Conservation (phyloP, 2,888 invertebrate species). For the Agonopterix subpropinquella region DNA sequence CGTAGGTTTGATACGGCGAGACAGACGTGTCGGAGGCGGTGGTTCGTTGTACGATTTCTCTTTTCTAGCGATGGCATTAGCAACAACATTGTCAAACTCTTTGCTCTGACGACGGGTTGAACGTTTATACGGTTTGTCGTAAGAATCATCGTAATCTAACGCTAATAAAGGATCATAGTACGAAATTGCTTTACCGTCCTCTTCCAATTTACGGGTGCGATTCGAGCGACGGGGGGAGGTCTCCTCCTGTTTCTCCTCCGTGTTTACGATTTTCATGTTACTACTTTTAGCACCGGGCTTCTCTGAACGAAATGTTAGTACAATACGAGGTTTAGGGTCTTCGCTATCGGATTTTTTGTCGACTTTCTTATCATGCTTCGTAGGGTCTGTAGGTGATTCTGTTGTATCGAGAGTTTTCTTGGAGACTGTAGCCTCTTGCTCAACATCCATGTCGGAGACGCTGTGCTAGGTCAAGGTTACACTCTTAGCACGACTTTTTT, state of each 20-base stretch:
- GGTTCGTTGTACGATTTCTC: conserved; percentile 80
- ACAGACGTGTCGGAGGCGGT: conserved; percentile 42
- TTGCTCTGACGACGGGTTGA: conserved; percentile 79
- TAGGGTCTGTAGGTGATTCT: conserved; percentile 31
- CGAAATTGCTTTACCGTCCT: conserved; percentile 25
- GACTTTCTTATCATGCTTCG: conserved; percentile 42
- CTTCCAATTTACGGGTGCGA: conserved; percentile 38
- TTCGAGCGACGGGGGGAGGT: conserved; percentile 50
- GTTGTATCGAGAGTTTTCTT: conserved; percentile 50
- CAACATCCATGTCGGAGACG: conserved; percentile 40
- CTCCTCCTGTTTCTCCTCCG: conserved; percentile 60
- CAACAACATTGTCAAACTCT: conserved; percentile 78
- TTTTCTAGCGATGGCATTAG: conserved; percentile 83
- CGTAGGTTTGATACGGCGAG: conserved; percentile 79
- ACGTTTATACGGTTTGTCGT: conserved; percentile 66
- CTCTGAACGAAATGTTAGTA: conserved; percentile 78
- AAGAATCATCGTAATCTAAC: conserved; percentile 44
- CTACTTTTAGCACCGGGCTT: conserved; percentile 71
- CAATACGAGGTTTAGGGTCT: conserved; percentile 75
- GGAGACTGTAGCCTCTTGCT: conserved; percentile 35
- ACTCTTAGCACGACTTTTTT: no score
- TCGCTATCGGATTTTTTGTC: conserved; percentile 43
- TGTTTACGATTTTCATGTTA: conserved; percentile 70
- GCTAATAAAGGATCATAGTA: conserved; percentile 16
- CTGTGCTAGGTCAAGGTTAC: neutral